phyloP scores from a whole-genome alignment of 1,140 invertebrate species.

The Trachymyrmex cornetzi region DNA sequence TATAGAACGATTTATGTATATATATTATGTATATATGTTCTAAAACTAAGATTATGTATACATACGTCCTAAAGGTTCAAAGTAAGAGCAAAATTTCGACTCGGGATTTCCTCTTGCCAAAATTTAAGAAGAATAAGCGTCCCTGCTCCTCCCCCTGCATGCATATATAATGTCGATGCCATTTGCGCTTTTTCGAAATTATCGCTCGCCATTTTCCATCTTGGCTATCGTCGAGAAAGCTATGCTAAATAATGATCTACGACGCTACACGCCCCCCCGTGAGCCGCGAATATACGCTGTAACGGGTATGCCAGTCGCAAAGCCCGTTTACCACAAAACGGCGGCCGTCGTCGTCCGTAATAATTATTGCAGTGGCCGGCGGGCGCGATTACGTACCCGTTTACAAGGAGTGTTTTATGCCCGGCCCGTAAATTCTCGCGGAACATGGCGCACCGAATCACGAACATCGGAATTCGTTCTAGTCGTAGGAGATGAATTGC shows the following conservation, averaged over 20 bases:
- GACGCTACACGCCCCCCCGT: constrained; percentile 64
- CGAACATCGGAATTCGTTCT: constrained; percentile 59
- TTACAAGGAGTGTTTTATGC: constrained; percentile 63
- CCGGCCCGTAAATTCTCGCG: constrained; percentile 38
- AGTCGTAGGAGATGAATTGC: constrained; percentile 43
- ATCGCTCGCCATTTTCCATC: constrained; percentile 70
- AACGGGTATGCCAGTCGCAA: constrained; percentile 44
- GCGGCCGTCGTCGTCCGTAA: constrained; percentile 55
- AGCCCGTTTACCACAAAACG: constrained; percentile 52
- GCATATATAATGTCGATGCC: constrained; percentile 16
- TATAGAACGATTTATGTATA: too few species aligned
- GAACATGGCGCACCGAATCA: constrained; percentile 46
- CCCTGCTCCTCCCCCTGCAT: too few species aligned
- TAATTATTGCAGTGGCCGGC: constrained; percentile 53
- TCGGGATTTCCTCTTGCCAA: too few species aligned
- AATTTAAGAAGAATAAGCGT: too few species aligned
- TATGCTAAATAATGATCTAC: constrained; percentile 84
- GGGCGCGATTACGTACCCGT: constrained; percentile 50
- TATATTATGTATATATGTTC: too few species aligned
- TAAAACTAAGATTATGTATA: too few species aligned
- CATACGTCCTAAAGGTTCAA: too few species aligned
- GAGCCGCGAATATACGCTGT: constrained; percentile 60
- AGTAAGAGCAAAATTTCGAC: too few species aligned
- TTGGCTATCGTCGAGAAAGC: constrained; percentile 67
- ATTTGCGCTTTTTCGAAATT: constrained; percentile 23